These are phyloP conservation scores for Danaus melanippus DNA, from an alignment of 1,140 invertebrate genomes.

Conservation along the genomic window DNA sequence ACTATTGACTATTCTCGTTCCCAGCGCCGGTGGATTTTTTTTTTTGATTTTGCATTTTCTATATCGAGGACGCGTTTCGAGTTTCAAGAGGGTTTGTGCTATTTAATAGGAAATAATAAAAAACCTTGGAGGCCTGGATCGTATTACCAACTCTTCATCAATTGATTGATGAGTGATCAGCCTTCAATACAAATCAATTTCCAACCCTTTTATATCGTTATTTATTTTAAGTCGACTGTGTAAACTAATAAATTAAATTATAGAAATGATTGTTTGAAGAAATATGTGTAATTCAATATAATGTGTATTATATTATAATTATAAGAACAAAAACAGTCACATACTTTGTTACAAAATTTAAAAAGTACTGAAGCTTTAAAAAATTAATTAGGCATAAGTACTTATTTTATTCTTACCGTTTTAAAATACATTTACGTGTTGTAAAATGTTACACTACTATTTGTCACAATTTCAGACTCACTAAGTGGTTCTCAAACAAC, in stretches of 20 bases:
- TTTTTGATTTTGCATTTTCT: constrained; percentile 60
- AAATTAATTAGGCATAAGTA: too few relatives aligned
- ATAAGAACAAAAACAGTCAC: too few relatives aligned
- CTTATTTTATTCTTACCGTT: too few relatives aligned
- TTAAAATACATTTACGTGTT: too few relatives aligned
- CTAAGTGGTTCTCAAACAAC: too few relatives aligned
- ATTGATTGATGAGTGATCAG: constrained; percentile 37
- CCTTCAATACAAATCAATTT: constrained; percentile 17
- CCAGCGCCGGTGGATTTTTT: constrained; percentile 36
- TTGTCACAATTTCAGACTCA: too few relatives aligned
- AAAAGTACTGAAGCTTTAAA: too few relatives aligned
- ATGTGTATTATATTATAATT: too few relatives aligned
- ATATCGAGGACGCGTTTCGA: constrained; percentile 45
- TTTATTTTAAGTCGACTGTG: background rate
- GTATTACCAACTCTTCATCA: constrained; percentile 35
- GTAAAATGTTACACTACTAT: too few relatives aligned
- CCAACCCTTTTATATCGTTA: constrained; percentile 10
- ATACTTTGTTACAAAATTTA: too few relatives aligned
- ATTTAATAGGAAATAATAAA: constrained; percentile 48
- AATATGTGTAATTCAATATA: too few relatives aligned
- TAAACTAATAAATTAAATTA: background rate
- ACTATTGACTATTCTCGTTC: constrained; percentile 68
- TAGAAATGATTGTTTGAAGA: too few relatives aligned
- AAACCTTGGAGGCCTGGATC: constrained; percentile 29
- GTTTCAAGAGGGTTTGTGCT: constrained; percentile 50